These are phyloP conservation scores for Mythimna pallens DNA, from an alignment of 2,888 invertebrate species.

Conservation along the genomic window DNA sequence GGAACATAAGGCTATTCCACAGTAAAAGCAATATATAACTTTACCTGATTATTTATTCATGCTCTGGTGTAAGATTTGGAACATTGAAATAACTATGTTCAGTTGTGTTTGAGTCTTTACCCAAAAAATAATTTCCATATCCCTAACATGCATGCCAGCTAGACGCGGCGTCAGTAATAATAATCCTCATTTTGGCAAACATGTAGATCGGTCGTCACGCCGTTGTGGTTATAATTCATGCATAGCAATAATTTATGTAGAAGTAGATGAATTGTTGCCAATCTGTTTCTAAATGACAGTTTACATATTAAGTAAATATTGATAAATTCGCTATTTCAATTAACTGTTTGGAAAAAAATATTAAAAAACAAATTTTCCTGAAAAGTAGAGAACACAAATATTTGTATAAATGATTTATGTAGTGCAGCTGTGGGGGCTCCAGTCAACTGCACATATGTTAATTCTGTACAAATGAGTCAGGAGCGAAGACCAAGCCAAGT, in stretches of 20 bases:
- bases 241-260: slow-evolving; percentile 77
- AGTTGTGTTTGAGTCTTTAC: slow-evolving; percentile 24
- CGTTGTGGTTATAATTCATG: slow-evolving; percentile 73
- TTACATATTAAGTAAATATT: slow-evolving; percentile 33
- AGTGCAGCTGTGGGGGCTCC: slow-evolving; percentile 77
- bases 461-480: slow-evolving; percentile 84
- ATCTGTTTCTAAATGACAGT: slow-evolving; percentile 66
- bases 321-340: slow-evolving; percentile 28
- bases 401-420: slow-evolving; percentile 72
- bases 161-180: slow-evolving; percentile 62
- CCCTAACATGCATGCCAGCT: slow-evolving; percentile 35
- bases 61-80: slow-evolving; percentile 19
- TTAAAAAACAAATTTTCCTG: not conserved
- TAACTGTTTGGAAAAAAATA: slow-evolving; percentile 12
- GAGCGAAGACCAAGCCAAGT: slow-evolving; percentile 78
- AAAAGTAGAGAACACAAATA: slow-evolving; percentile 33
- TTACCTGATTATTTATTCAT: slow-evolving; percentile 37
- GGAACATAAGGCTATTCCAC: slow-evolving; percentile 48
- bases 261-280: slow-evolving; percentile 76
- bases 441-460: slow-evolving; percentile 80
- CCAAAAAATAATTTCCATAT: slow-evolving; percentile 30
- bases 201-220: slow-evolving; percentile 67
- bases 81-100: slow-evolving; percentile 1
- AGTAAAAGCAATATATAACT: slow-evolving; percentile 32
- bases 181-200: slow-evolving; percentile 82